These are phyloP conservation scores for Brachyhypopomus gauderio DNA, from an alignment of 2,113 vertebrate species.

Conservation along the genomic window DNA sequence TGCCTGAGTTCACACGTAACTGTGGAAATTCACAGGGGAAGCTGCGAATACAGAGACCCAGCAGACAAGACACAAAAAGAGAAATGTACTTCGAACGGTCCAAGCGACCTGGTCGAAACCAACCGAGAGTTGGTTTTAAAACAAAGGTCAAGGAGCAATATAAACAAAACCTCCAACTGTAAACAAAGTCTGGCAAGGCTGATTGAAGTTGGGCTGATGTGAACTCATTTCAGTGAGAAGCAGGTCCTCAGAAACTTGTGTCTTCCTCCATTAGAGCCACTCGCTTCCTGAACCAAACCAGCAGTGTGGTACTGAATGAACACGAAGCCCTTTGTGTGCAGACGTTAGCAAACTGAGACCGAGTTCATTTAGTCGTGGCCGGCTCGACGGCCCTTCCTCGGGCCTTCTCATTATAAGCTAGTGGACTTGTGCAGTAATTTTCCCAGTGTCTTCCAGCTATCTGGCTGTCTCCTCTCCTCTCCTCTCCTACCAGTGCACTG, in stretches of 20 bases:
- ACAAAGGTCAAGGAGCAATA: too few species aligned
- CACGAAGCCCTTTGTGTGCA: conserved; percentile 30
- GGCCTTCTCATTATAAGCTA: conserved; percentile 28
- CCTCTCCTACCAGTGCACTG: conserved; percentile 32
- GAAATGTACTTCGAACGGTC: background rate
- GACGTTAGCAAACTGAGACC: conserved; percentile 27
- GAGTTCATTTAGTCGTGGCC: conserved; percentile 22
- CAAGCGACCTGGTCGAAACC: too few species aligned
- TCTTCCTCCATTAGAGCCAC: background rate
- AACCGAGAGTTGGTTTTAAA: too few species aligned
- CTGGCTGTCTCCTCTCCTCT: conserved; percentile 20
- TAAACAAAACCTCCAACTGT: too few species aligned
- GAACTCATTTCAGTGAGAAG: background rate
- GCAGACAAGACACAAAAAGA: background rate
- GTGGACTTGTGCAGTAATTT: background rate
- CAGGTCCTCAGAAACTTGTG: background rate
- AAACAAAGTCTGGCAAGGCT: too few species aligned
- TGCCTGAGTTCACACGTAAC: too few species aligned
- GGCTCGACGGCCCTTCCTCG: conserved; percentile 13
- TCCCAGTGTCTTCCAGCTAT: background rate
- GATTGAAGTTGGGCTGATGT: too few species aligned
- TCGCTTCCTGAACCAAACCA: conserved; percentile 16
- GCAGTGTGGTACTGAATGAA: conserved; percentile 24
- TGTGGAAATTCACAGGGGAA: background rate
- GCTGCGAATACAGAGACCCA: background rate